These are phyloP conservation scores for Xiphophorus hellerii DNA, from an alignment of 2,113 vertebrate genomes.

Conservation along the genomic window DNA sequence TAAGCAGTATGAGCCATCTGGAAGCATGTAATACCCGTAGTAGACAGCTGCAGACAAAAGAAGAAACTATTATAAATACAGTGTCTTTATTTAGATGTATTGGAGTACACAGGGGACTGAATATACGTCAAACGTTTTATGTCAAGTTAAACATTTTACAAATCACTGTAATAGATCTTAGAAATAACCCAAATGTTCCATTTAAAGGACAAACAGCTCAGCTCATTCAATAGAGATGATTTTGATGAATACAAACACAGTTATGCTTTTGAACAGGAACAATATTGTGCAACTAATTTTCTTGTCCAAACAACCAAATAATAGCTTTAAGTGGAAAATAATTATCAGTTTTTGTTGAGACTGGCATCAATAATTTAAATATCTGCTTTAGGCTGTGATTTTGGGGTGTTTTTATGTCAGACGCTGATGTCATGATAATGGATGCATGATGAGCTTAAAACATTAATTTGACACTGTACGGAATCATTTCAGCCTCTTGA, in stretches of 20 bases:
- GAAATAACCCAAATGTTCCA: background rate
- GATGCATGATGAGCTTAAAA: slow-evolving; percentile 1
- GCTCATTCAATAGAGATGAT: background rate
- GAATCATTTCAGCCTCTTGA: slow-evolving; percentile 22
- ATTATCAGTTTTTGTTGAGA: background rate
- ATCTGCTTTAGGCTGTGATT: background rate
- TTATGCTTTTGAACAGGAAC: background rate
- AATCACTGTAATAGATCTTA: background rate
- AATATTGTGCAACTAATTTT: background rate
- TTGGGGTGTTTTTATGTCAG: background rate
- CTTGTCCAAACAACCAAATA: background rate
- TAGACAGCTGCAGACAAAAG: slow-evolving; percentile 84
- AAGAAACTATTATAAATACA: background rate
- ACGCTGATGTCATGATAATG: background rate
- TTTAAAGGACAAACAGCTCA: background rate
- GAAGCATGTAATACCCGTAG: slow-evolving; percentile 98
- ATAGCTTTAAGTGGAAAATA: background rate
- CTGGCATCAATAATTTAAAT: background rate
- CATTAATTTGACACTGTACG: background rate
- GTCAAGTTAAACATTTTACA: background rate
- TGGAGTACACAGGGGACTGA: background rate
- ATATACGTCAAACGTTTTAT: background rate
- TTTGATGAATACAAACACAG: background rate
- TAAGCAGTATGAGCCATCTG: slow-evolving; percentile 93
- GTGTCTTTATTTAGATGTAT: background rate